phyloP scores from a whole-genome alignment of 2,888 invertebrate species.

The Drosophila neonasuta region DNA sequence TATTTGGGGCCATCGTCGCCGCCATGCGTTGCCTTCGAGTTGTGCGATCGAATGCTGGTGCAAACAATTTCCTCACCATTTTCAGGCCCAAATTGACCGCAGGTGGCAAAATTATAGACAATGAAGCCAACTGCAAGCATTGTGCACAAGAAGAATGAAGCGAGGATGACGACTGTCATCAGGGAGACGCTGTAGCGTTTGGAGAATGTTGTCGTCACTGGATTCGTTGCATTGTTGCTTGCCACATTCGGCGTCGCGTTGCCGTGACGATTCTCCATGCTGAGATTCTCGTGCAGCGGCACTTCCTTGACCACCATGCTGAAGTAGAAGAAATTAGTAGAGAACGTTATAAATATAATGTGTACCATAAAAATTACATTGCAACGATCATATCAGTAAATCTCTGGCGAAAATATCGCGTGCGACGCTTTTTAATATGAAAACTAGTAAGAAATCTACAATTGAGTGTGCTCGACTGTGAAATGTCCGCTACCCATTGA shows the following conservation, averaged over 20 bases:
- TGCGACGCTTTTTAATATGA: too few relatives aligned
- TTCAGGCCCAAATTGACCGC: constrained; percentile 82
- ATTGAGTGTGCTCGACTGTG: too few relatives aligned
- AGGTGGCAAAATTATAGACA: constrained; percentile 89
- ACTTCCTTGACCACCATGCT: constrained; percentile 79
- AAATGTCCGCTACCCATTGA: too few relatives aligned
- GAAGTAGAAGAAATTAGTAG: background rate
- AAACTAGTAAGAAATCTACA: too few relatives aligned
- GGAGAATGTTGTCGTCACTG: constrained; percentile 59
- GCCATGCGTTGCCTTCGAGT: constrained; percentile 50
- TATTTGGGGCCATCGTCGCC: constrained; percentile 59
- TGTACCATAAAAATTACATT: too few relatives aligned
- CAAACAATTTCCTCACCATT: constrained; percentile 76
- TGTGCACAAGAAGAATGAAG: constrained; percentile 86
- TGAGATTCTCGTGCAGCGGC: constrained; percentile 76
- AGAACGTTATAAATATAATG: too few relatives aligned
- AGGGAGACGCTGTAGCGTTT: constrained; percentile 86
- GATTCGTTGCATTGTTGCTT: constrained; percentile 11
- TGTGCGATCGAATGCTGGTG: constrained; percentile 66
- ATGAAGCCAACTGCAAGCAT: constrained; percentile 88
- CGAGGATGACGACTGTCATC: constrained; percentile 85
- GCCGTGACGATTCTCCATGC: constrained; percentile 63
- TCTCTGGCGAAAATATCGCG: too few relatives aligned
- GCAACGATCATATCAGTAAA: too few relatives aligned
- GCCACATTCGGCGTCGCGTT: constrained; percentile 28